Evolutionary conservation across 37 sponge, comb jelly and placozoan species (phyloP), one percentile per base, ranked within the genome.

Genomic region (Oopsacas minuta): DNA sequence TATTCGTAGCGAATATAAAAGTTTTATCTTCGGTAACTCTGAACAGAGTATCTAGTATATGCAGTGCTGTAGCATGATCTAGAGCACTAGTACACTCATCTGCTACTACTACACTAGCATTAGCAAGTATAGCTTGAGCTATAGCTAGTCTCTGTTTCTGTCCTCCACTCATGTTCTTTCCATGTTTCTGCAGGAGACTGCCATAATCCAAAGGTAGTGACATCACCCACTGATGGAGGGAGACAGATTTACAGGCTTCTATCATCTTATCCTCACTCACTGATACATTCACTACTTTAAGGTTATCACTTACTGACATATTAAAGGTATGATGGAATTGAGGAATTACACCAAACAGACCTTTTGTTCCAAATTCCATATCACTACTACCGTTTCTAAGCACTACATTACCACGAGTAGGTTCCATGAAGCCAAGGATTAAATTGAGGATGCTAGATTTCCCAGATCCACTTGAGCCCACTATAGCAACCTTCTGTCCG

Each of bases 381-480:
- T 86, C 35, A 35, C 61, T 15, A 37, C 39, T 36, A 23, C 3
- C 1, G 0, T 86, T 86, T 0, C 75, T 37, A 1, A 91, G 30
- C 20, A 82, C 12, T 53, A 89, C 85, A 0, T 82, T 49, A 10
- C 92, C 92, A 35, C 39, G 32, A 0, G 83, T 85, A 0, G 92
- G 92, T 10, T 36, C 22, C 39, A 83, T 69, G 81, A 89, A 34
- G 38, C 87, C 61, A 39, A 89, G 37, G 22, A 89, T 38, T 0
- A 91, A 37, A 36, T 75, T 89, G 37, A 91, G 88, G 1, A 91
- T 36, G 37, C 90, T 89, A 52, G 88, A 89, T 81, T 91, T 91
- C 7, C 92, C 92, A 10, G 90, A 82, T 7, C 92, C 90, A 87
- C 84, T 88, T 3, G 36, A 32, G 0, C 92, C 92, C 32, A 91